Percentiles rank a stretch among this genome's conserved stretches.
These are phyloP conservation scores for Stomorhina lunata DNA, from an alignment of 2,888 invertebrate species.

Conservation along the genomic window DNA sequence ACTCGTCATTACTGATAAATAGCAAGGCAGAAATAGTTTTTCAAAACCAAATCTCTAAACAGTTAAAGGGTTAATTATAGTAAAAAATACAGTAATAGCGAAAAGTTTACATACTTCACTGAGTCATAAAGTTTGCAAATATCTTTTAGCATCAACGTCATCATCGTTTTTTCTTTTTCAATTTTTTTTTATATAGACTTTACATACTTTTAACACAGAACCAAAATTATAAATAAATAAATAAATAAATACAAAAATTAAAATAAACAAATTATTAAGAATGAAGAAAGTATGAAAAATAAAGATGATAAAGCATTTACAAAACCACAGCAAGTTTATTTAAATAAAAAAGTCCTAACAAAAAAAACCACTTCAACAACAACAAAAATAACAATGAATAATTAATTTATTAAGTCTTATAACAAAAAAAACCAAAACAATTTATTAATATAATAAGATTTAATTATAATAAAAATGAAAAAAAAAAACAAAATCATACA, in stretches of 20 bases:
- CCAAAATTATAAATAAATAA: slow-evolving; percentile 50
- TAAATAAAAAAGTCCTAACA: slow-evolving; percentile 64
- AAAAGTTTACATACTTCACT: neutral
- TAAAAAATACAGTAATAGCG: slow-evolving; percentile 48
- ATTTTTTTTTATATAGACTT: slow-evolving; percentile 21
- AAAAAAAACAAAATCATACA: slow-evolving; percentile 65
- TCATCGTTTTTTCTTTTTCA: slow-evolving; percentile 5
- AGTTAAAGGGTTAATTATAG: slow-evolving; percentile 50
- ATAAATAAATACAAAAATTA: slow-evolving; percentile 38
- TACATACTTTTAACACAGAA: slow-evolving; percentile 48
- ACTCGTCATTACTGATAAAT: too few relatives aligned
- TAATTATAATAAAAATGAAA: slow-evolving; percentile 66
- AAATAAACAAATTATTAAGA: slow-evolving; percentile 29
- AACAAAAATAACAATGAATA: slow-evolving; percentile 65
- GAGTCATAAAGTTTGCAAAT: slow-evolving; percentile 10
- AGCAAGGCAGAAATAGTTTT: too few relatives aligned
- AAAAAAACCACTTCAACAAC: slow-evolving; percentile 64
- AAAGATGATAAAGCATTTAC: slow-evolving; percentile 73
- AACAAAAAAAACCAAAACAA: slow-evolving; percentile 66
- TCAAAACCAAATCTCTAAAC: too few relatives aligned
- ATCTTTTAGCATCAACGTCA: slow-evolving; percentile 32
- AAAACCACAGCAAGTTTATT: slow-evolving; percentile 71
- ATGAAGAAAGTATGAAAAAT: slow-evolving; percentile 57
- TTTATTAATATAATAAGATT: slow-evolving; percentile 70
- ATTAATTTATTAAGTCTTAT: slow-evolving; percentile 65